These are phyloP conservation scores for Orientallactaga bullata DNA, from an alignment of 2,113 vertebrate genomes.

Conservation along the genomic window DNA sequence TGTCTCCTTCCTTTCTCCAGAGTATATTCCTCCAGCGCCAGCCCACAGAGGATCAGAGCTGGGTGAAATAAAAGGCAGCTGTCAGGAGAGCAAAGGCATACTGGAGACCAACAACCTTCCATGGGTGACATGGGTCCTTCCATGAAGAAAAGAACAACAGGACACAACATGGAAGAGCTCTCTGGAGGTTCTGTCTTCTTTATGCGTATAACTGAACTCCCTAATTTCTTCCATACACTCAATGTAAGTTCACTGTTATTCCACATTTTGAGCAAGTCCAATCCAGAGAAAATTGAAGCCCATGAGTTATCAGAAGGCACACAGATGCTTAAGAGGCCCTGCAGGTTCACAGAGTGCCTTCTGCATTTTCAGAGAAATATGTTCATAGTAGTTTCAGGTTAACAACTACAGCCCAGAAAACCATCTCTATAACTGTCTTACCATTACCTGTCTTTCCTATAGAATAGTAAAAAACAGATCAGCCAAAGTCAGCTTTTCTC, in stretches of 20 bases:
- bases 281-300: neutral
- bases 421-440: constrained; percentile 71
- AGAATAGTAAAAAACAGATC: constrained; percentile 65
- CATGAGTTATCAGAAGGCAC: neutral
- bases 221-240: neutral
- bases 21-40: neutral
- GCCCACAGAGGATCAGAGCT: neutral
- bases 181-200: neutral
- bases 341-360: neutral
- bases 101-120: neutral
- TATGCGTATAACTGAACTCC: neutral
- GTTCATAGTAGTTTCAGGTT: neutral
- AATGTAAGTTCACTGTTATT: neutral
- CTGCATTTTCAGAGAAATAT: neutral
- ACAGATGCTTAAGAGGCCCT: neutral
- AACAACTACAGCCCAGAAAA: constrained; percentile 69
- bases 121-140: accelerated
- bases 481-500: constrained; percentile 78
- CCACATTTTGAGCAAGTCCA: neutral
- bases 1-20: neutral
- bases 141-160: neutral
- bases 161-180: neutral
- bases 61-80: neutral
- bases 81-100: neutral
- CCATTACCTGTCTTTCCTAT: constrained; percentile 78